Conservation (phyloP, 2,113 vertebrate genomes). For the Labeo catla region DNA sequence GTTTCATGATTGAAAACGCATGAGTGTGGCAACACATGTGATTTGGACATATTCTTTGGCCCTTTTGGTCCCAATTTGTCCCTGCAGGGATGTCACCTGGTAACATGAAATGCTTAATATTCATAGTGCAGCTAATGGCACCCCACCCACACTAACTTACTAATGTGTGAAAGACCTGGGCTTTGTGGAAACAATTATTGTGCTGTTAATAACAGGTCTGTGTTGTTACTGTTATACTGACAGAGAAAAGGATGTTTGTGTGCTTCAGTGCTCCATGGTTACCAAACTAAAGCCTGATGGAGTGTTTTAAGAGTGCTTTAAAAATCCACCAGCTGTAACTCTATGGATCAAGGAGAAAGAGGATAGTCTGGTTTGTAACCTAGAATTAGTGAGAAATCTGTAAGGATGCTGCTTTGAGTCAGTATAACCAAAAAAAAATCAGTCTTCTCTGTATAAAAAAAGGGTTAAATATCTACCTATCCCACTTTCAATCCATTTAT, state of each 20-base stretch:
- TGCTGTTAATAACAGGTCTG: slow-evolving; percentile 32
- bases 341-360: slow-evolving; percentile 31
- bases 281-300: slow-evolving; percentile 26
- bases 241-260: slow-evolving; percentile 18
- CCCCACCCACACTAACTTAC: slow-evolving; percentile 68
- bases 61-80: not conserved
- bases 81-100: slow-evolving; percentile 24
- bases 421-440: not conserved
- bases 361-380: not conserved
- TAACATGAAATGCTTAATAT: slow-evolving; percentile 30
- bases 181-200: slow-evolving; percentile 70
- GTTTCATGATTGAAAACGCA: slow-evolving; percentile 11
- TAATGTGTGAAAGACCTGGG: slow-evolving; percentile 67
- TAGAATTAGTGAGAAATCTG: not conserved
- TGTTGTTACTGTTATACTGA: slow-evolving; percentile 20
- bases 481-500: not conserved
- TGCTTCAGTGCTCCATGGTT: slow-evolving; percentile 36
- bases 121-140: slow-evolving; percentile 54
- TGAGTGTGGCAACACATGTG: not conserved
- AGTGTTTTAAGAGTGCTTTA: slow-evolving; percentile 13
- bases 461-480: not conserved
- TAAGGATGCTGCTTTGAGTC: not conserved
- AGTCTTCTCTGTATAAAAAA: not conserved
- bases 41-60: slow-evolving; percentile 19
- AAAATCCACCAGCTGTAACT: slow-evolving; percentile 24